phyloP scores from a whole-genome alignment of 2,113 vertebrate genomes.

The Malurus alboscapulatus region DNA sequence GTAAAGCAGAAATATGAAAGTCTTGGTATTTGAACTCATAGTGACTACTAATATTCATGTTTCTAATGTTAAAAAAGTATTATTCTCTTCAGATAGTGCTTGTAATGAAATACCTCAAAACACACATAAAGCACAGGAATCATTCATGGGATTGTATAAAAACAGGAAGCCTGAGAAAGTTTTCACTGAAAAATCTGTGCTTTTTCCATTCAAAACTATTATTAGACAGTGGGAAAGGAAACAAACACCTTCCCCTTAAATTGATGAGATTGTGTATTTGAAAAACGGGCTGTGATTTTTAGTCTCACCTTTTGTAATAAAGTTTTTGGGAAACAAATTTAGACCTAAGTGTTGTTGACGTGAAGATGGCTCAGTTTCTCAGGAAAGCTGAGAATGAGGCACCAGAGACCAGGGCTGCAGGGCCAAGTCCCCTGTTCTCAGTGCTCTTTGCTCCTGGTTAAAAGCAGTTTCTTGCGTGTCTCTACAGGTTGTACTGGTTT shows the following conservation, averaged over 20 bases:
- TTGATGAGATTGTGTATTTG: background rate
- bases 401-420: background rate
- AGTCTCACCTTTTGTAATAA: slow-evolving; percentile 64
- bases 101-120: background rate
- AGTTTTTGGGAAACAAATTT: slow-evolving; percentile 70
- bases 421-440: background rate
- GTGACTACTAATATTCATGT: background rate
- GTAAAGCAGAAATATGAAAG: background rate
- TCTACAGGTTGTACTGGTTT: slow-evolving; percentile 3
- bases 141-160: background rate
- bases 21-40: background rate
- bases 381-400: slow-evolving; percentile 61
- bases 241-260: slow-evolving; percentile 3
- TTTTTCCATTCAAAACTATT: slow-evolving; percentile 47
- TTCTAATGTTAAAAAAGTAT: background rate
- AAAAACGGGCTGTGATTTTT: slow-evolving; percentile 37
- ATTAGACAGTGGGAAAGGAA: background rate
- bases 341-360: slow-evolving; percentile 70
- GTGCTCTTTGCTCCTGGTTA: slow-evolving; percentile 11
- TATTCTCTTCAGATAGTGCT: background rate
- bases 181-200: background rate
- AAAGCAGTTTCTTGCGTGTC: background rate
- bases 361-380: slow-evolving; percentile 61
- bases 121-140: background rate
- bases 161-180: background rate